These are phyloP conservation scores for Toxotes chatareus DNA, from an alignment of 2,113 vertebrate genomes.

Conservation along the genomic window DNA sequence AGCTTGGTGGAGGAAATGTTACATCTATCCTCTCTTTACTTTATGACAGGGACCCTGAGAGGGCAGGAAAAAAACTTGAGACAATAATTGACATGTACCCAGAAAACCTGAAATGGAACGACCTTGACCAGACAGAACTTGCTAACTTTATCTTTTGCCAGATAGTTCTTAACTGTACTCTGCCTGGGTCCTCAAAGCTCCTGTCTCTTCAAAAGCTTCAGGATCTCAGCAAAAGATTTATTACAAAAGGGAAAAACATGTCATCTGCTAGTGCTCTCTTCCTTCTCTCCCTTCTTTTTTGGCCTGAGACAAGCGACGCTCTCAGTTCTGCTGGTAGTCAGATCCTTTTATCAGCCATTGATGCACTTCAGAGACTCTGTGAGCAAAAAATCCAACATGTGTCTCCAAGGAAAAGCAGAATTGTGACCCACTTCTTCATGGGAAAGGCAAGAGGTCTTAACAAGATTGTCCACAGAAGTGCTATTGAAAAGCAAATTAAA, in stretches of 20 bases:
- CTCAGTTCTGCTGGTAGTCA: constrained; percentile 44
- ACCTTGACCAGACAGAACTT: constrained; percentile 75
- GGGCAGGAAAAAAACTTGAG: constrained; percentile 71
- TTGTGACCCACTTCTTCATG: constrained; percentile 78
- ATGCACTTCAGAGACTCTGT: constrained; percentile 56
- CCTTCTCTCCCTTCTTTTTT: constrained; percentile 81
- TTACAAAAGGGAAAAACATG: neutral
- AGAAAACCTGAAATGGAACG: constrained; percentile 19
- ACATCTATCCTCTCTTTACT: constrained; percentile 77
- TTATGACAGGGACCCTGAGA: constrained; percentile 50
- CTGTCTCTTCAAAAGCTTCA: constrained; percentile 63
- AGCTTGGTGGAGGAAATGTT: constrained; percentile 78
- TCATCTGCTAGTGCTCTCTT: constrained; percentile 71
- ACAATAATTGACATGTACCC: constrained; percentile 73
- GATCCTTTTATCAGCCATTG: constrained; percentile 76
- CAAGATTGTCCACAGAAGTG: constrained; percentile 77
- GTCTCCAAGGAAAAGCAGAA: constrained; percentile 74
- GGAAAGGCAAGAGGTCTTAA: constrained; percentile 73
- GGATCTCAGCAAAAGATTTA: constrained; percentile 64
- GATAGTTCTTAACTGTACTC: constrained; percentile 77
- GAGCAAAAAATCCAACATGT: constrained; percentile 74
- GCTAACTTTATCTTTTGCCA: constrained; percentile 79
- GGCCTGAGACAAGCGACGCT: constrained; percentile 77
- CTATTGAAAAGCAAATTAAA: constrained; percentile 77
- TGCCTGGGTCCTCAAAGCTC: constrained; percentile 75